Evolutionary conservation across 2,797 vertebrate species (phyloP).

Genomic region (Holocentrus rufus): DNA sequence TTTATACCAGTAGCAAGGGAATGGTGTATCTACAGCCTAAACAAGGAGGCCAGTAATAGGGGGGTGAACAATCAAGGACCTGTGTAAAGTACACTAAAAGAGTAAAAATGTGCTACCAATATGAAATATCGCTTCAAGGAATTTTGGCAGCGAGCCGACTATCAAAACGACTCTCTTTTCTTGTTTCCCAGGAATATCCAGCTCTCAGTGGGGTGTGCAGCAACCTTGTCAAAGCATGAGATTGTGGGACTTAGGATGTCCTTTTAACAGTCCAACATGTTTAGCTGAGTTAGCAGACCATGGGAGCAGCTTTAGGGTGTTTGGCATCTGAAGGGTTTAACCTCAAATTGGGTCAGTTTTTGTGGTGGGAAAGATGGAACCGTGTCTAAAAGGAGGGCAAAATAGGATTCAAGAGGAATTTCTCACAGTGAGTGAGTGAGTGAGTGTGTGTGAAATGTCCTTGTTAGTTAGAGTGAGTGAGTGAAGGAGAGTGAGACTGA

Average conservation of each 20-base stretch:
- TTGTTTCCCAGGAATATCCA: slow-evolving; percentile 54
- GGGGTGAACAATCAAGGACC: background rate
- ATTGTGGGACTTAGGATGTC: slow-evolving; percentile 33
- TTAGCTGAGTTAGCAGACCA: slow-evolving; percentile 41
- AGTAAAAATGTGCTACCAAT: background rate
- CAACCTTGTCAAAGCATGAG: slow-evolving; percentile 14
- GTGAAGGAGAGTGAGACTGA: slow-evolving; percentile 27
- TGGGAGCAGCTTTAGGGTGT: slow-evolving; percentile 44
- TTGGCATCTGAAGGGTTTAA: slow-evolving; percentile 60
- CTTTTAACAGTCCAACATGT: slow-evolving; percentile 44
- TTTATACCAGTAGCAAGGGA: too few species aligned
- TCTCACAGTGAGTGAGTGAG: slow-evolving; percentile 55
- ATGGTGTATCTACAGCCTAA: background rate
- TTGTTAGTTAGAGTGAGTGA: slow-evolving; percentile 44
- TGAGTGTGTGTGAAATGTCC: slow-evolving; percentile 36
- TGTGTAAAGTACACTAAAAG: background rate
- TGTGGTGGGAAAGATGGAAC: slow-evolving; percentile 59
- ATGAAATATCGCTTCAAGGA: slow-evolving; percentile 29
- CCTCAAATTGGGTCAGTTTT: slow-evolving; percentile 60
- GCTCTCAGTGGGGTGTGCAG: slow-evolving; percentile 24
- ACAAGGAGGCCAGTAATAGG: background rate
- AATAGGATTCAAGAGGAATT: slow-evolving; percentile 58
- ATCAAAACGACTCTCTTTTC: background rate
- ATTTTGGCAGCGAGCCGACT: slow-evolving; percentile 24
- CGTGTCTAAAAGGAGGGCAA: slow-evolving; percentile 61